Percentiles rank a stretch among this genome's conserved stretches.
Conservation (phyloP, 2,113 vertebrate species). For the Cheirogaleus medius region DNA sequence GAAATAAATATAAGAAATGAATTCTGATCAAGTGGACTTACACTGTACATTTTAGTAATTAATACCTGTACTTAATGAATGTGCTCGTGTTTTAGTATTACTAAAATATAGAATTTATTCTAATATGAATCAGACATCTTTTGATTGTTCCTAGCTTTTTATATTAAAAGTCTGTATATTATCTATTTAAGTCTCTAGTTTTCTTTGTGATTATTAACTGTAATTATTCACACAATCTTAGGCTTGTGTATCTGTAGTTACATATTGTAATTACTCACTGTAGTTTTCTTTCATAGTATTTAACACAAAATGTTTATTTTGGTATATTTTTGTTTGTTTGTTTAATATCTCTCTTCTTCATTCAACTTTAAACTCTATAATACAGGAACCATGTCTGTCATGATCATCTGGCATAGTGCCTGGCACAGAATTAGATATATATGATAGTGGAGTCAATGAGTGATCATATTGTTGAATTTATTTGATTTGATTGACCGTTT, state of each 20-base stretch:
- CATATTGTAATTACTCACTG: not conserved
- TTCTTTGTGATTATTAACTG: not conserved
- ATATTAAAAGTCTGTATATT: not conserved
- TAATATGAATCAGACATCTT: not conserved
- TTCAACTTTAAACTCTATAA: not conserved
- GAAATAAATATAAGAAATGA: conserved; percentile 23
- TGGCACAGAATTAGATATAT: not conserved
- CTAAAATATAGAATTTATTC: not conserved
- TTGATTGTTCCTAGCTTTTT: not conserved
- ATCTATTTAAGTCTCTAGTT: not conserved
- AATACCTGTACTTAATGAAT: not conserved
- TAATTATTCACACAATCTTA: not conserved
- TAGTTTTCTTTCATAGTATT: not conserved
- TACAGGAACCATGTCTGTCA: not conserved
- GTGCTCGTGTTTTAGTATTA: not conserved
- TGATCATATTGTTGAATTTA: not conserved
- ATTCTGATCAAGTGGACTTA: not conserved
- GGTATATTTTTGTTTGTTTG: not conserved
- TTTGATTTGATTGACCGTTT: not conserved
- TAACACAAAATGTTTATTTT: not conserved
- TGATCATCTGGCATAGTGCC: not conserved
- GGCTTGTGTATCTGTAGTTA: not conserved
- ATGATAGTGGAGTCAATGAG: not conserved
- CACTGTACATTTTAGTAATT: not conserved
- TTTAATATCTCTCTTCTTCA: not conserved